These are phyloP conservation scores for Hiodon alosoides DNA, from an alignment of 2,113 vertebrate genomes.

Conservation along the genomic window DNA sequence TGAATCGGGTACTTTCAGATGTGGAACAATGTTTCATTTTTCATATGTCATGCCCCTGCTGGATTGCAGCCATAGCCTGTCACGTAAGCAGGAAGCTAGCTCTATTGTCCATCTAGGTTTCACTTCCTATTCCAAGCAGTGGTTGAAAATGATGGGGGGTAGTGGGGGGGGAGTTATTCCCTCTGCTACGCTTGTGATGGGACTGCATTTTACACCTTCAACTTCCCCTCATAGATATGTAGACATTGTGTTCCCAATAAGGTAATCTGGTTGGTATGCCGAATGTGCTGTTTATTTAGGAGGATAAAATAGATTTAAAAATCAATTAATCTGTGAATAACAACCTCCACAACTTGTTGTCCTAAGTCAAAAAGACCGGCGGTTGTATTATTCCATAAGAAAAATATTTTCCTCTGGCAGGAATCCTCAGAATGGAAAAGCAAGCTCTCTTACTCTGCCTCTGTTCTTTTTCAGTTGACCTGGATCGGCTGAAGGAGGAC, in stretches of 20 bases:
- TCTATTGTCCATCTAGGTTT: background rate
- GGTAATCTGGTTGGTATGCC: too few relatives aligned
- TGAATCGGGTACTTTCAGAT: background rate
- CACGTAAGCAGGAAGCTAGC: background rate
- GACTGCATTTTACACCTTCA: background rate
- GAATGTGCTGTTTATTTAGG: too few relatives aligned
- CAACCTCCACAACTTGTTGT: too few relatives aligned
- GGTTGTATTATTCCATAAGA: too few relatives aligned
- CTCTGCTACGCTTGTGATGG: too few relatives aligned
- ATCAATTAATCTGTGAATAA: too few relatives aligned
- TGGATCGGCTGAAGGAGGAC: constrained; percentile 87
- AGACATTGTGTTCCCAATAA: background rate
- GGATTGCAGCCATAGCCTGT: background rate
- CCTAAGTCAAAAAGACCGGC: too few relatives aligned
- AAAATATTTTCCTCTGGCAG: too few relatives aligned
- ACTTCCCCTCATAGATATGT: background rate
- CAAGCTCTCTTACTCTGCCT: background rate
- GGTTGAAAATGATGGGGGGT: background rate
- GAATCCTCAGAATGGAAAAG: background rate
- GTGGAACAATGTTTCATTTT: background rate
- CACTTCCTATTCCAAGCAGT: background rate
- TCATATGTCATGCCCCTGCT: background rate
- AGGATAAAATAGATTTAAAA: too few relatives aligned
- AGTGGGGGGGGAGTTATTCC: too few relatives aligned
- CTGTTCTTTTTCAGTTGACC: constrained; percentile 69